A percentile compares a stretch with the other conserved stretches of the same genome.
Conservation (phyloP, 2,888 invertebrate genomes). For the Pelosia muscerda region DNA sequence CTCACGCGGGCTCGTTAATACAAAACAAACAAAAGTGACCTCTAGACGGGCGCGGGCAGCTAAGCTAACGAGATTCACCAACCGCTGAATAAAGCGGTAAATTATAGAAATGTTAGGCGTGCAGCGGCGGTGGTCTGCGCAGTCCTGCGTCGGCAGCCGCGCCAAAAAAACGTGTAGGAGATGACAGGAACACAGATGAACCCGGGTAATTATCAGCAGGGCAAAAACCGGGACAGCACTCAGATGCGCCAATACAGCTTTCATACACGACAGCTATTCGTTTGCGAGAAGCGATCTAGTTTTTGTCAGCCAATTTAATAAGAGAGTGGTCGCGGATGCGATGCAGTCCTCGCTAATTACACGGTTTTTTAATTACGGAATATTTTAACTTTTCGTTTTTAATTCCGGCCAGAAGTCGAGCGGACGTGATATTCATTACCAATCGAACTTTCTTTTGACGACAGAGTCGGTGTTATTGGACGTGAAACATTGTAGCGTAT, state of each 20-base stretch:
- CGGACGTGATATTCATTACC: conserved; percentile 68
- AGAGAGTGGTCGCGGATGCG: conserved; percentile 64
- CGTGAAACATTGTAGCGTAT: conserved; percentile 42
- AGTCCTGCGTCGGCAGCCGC: conserved; percentile 66
- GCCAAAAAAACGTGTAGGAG: conserved; percentile 82
- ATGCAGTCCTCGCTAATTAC: conserved; percentile 71
- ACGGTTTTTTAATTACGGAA: conserved; percentile 73
- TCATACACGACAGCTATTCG: conserved; percentile 72
- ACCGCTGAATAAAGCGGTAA: conserved; percentile 85
- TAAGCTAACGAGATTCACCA: conserved; percentile 85
- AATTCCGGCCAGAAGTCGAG: conserved; percentile 58
- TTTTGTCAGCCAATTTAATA: conserved; percentile 71
- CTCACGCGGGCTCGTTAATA: conserved; percentile 82
- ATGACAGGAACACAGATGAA: conserved; percentile 82
- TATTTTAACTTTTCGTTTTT: conserved; percentile 70
- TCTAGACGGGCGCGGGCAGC: conserved; percentile 77
- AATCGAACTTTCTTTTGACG: conserved; percentile 65
- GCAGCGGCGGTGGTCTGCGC: conserved; percentile 73
- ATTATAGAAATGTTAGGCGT: conserved; percentile 81
- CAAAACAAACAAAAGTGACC: conserved; percentile 86
- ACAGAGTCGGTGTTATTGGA: conserved; percentile 40
- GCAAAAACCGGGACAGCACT: conserved; percentile 74
- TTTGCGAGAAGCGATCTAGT: conserved; percentile 64
- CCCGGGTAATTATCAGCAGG: conserved; percentile 74
- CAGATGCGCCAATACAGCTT: conserved; percentile 71